Base-by-base conservation (phyloP, 2,888 invertebrate species). In the Amphiduros pacificus region DNA sequence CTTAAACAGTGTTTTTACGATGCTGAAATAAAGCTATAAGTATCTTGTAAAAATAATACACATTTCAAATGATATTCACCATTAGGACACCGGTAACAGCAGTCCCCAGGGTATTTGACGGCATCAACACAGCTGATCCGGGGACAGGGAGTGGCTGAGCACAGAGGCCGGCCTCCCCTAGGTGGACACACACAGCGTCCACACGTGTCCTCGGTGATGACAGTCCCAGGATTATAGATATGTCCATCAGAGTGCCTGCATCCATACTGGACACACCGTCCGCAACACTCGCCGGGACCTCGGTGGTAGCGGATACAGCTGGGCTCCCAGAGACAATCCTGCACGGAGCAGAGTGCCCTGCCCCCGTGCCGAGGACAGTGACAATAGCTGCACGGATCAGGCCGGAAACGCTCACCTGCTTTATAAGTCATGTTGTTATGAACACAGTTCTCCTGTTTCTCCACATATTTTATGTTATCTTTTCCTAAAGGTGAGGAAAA, bases 351-450 rank as follows among this genome's bases (percentile, higher is more conserved):
- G n/a, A 40, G 55, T 5, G 60, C 31, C 20, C 62, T 41, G 11
- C 65, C 65, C 2, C 62, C 65, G 27, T 31, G 49, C 11, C 29
- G 52, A n/a, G 65, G 62, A 56, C 65, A 65, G 32, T 52, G 65
- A 24, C 65, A 65, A 29, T 17, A 52, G 22, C 62, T 65, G 60
- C 65, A 65, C 3, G 55, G 32, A 54, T 65, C 57, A 2, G 65
- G 65, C 9, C 55, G 59, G 56, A 62, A 65, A 17, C 49, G 48
- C 20, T 56, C 41, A 2, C 65, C 65, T 9, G 60, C 56, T 11
- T 14, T 14, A 52, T 61, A 58, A 4, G 58, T 58, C 2, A 11
- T 28, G n/a, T 58, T 58, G 9, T 51, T 26, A 26, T 58, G 50
- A 28, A 50, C 36, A 29, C 58, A 58, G 22, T 49, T 50, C 17